These are phyloP conservation scores for Diplosoma virens DNA, from an alignment of 23 tunicate genomes.

Conservation along the genomic window DNA sequence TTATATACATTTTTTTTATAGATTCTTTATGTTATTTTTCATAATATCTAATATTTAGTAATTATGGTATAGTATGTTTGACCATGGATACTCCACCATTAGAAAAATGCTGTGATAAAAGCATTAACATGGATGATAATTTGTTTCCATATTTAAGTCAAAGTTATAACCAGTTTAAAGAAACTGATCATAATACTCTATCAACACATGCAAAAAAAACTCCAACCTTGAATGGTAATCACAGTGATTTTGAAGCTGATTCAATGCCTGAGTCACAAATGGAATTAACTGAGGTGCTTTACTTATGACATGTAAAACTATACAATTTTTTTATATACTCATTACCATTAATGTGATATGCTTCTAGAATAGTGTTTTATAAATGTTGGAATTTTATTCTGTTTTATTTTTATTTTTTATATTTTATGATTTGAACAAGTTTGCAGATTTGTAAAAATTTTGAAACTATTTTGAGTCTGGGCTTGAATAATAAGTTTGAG, in stretches of 20 bases:
- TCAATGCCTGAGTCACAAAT: slow-evolving; percentile 63
- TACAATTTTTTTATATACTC: neutral
- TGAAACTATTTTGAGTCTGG: too few relatives aligned
- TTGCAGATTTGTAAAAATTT: too few relatives aligned
- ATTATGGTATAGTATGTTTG: too few relatives aligned
- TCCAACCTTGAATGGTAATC: neutral
- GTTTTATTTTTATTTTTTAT: neutral
- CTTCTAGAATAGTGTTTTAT: neutral
- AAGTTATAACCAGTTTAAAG: slow-evolving; percentile 7
- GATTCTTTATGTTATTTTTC: too few relatives aligned
- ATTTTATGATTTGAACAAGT: neutral
- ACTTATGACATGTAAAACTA: neutral
- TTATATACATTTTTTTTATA: too few relatives aligned
- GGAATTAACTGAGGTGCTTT: slow-evolving; percentile 50
- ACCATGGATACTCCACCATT: too few relatives aligned
- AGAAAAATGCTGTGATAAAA: too few relatives aligned
- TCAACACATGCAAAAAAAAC: neutral
- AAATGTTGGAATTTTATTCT: neutral
- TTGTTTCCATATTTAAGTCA: slow-evolving; percentile 37
- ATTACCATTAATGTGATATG: neutral
- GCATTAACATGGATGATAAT: slow-evolving; percentile 61
- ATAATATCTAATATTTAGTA: too few relatives aligned
- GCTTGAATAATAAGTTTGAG: too few relatives aligned
- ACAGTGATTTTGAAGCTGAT: slow-evolving; percentile 61
- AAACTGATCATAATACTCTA: neutral